Percentiles rank a stretch among this genome's conserved stretches.
Evolutionary conservation across 2,888 invertebrate species (phyloP).

Genomic region (Adelognathus sp.): DNA sequence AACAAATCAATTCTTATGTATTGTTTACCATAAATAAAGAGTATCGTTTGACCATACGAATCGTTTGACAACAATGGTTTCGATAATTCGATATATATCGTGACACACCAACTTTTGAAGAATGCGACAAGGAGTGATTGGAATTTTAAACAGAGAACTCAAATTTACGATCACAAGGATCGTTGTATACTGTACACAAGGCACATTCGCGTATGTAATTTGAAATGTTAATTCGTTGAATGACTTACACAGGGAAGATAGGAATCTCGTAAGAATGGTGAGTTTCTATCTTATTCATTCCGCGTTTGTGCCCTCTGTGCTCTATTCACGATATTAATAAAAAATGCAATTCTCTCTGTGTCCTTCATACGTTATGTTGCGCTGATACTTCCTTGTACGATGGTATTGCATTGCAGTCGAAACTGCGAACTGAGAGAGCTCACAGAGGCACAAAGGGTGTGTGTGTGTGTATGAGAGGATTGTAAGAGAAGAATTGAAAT

Average conservation of each 20-base stretch:
- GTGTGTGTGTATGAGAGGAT: neutral
- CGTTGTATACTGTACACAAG: too few relatives aligned
- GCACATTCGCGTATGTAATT: neutral
- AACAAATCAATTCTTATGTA: too few relatives aligned
- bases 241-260: constrained; percentile 30
- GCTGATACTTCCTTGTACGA: neutral
- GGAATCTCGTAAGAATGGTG: constrained; percentile 35
- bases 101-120: too few relatives aligned
- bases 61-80: too few relatives aligned
- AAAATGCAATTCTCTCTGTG: constrained; percentile 22
- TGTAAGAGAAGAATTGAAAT: constrained; percentile 14
- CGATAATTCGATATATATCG: too few relatives aligned
- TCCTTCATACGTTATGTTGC: neutral
- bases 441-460: neutral
- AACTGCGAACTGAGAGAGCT: neutral
- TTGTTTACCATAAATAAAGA: too few relatives aligned
- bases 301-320: neutral
- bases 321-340: neutral
- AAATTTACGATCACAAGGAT: neutral
- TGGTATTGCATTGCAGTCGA: neutral
- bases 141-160: neutral
- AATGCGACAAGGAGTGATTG: too few relatives aligned
- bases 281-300: constrained; percentile 3
- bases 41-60: too few relatives aligned
- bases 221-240: constrained; percentile 31